These are phyloP conservation scores for Cardinalis cardinalis DNA, from an alignment of 2,113 vertebrate species.

Conservation along the genomic window DNA sequence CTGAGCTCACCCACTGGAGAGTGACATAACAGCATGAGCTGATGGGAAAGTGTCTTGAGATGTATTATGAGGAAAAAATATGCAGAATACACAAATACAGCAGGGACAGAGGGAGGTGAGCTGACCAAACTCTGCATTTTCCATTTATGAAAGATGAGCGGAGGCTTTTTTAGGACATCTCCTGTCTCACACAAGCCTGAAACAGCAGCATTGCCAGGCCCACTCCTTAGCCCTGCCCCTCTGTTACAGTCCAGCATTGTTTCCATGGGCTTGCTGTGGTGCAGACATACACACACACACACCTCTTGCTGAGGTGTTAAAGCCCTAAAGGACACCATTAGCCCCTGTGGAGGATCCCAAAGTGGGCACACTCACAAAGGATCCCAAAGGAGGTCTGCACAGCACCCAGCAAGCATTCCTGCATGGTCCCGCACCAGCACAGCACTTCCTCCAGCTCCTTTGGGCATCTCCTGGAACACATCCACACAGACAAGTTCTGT, in stretches of 20 bases:
- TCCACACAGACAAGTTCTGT: background rate
- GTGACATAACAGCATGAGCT: slow-evolving; percentile 30
- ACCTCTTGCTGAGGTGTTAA: rapidly evolving
- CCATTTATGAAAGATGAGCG: background rate
- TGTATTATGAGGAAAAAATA: background rate
- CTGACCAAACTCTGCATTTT: background rate
- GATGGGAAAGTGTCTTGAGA: slow-evolving; percentile 11
- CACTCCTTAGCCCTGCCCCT: background rate
- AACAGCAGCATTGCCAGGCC: rapidly evolving
- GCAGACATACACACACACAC: background rate
- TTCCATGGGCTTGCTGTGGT: background rate
- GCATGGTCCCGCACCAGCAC: background rate
- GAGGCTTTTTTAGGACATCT: background rate
- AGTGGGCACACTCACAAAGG: background rate
- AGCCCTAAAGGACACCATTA: background rate
- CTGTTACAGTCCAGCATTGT: background rate
- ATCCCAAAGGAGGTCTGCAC: no score
- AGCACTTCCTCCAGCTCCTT: background rate
- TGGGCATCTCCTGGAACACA: background rate
- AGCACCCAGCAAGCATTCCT: rapidly evolving
- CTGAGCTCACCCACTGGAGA: slow-evolving; percentile 43
- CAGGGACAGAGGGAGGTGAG: background rate
- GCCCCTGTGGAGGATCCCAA: background rate
- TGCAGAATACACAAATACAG: background rate
- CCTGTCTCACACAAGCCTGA: background rate